phyloP scores from a whole-genome alignment of 2,113 vertebrate species.

The Procapra przewalskii region DNA sequence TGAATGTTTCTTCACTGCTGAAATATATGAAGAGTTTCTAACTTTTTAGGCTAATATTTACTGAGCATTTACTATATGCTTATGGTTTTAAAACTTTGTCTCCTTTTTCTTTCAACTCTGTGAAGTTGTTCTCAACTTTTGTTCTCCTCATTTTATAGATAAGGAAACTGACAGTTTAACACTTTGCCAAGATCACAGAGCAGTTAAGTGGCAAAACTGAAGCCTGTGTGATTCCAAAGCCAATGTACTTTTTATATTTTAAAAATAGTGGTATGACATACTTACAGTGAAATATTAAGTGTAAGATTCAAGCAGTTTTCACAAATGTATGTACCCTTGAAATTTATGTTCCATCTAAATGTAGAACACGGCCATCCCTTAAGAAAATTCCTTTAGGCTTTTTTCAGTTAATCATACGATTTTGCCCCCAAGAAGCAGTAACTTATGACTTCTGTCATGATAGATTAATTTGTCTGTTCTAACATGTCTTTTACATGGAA shows the following conservation, averaged over 20 bases:
- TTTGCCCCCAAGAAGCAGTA: neutral
- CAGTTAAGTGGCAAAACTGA: slow-evolving; percentile 46
- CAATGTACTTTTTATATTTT: neutral
- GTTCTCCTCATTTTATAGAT: slow-evolving; percentile 53
- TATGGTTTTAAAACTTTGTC: slow-evolving; percentile 18
- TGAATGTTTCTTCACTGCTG: neutral
- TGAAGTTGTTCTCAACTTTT: slow-evolving; percentile 27
- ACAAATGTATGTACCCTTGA: neutral
- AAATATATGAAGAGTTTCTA: neutral
- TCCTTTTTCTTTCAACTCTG: slow-evolving; percentile 8
- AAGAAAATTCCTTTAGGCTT: slow-evolving; percentile 14
- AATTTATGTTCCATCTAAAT: neutral
- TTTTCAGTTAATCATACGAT: neutral
- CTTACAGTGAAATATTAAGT: neutral
- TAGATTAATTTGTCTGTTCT: neutral
- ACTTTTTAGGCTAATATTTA: slow-evolving; percentile 7
- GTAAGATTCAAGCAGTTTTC: neutral
- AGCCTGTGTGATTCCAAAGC: slow-evolving; percentile 7
- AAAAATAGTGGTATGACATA: slow-evolving; percentile 17
- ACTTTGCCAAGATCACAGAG: slow-evolving; percentile 56
- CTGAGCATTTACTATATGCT: neutral
- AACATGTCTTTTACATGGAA: neutral
- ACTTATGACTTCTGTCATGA: neutral
- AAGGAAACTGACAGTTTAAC: slow-evolving; percentile 45
- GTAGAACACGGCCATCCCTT: neutral